These are phyloP conservation scores for Chloroceryle amazona DNA, from an alignment of 2,797 vertebrate genomes.

Conservation along the genomic window DNA sequence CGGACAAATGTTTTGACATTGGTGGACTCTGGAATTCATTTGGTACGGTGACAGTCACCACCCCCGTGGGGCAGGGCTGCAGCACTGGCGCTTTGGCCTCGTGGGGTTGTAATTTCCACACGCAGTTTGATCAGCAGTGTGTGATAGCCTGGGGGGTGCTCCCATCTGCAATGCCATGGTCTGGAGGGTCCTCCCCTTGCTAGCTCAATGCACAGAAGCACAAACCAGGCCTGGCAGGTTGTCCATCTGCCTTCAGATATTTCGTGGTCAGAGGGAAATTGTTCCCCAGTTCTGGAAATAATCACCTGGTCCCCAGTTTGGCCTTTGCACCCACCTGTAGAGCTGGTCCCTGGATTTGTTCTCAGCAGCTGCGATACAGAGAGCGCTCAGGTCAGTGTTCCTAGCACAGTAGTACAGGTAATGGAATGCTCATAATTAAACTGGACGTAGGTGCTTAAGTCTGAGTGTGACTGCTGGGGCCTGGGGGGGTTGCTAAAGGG, in stretches of 20 bases:
- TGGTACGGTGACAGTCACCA: not conserved
- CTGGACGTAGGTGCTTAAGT: not conserved
- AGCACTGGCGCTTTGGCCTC: not conserved
- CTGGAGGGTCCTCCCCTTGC: rapidly evolving
- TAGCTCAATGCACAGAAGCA: not conserved
- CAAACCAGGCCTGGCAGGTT: not conserved
- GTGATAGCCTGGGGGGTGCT: not conserved
- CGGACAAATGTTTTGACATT: not conserved
- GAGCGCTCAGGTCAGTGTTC: not conserved
- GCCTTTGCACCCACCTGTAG: not conserved
- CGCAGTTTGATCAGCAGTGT: not conserved
- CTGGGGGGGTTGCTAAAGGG: not conserved
- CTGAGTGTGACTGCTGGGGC: not conserved
- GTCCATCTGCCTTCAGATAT: not conserved
- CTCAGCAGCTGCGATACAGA: not conserved
- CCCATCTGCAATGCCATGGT: not conserved
- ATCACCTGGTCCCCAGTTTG: not conserved
- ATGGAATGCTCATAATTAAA: not conserved
- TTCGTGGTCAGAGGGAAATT: not conserved
- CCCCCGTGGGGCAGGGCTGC: not conserved
- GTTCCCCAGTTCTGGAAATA: not conserved
- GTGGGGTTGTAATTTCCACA: not conserved
- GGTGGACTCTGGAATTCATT: not conserved
- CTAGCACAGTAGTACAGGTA: not conserved
- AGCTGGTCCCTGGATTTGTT: not conserved